Percentiles rank a stretch among this genome's conserved stretches.
Evolutionary conservation across 2,888 invertebrate species (phyloP).

Genomic region (Choristoneura rosaceana): DNA sequence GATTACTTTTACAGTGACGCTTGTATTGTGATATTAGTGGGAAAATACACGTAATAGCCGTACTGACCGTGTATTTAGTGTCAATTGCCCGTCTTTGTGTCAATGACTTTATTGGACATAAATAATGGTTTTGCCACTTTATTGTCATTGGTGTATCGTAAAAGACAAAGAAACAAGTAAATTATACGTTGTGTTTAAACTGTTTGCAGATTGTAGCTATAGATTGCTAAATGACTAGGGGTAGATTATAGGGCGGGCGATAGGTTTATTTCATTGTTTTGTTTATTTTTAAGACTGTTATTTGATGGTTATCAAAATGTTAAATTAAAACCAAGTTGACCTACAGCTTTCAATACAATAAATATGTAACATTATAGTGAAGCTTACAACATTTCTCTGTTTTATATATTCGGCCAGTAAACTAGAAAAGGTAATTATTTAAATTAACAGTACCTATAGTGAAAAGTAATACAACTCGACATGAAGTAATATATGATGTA

Average conservation of each 20-base stretch:
- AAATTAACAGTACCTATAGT: no score
- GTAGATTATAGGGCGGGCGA: not conserved
- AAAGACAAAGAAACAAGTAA: constrained; percentile 14
- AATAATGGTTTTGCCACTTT: constrained; percentile 2
- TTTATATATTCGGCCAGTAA: no score
- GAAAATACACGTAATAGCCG: constrained; percentile 3
- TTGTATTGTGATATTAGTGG: constrained; percentile 18
- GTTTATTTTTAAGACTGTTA: not conserved
- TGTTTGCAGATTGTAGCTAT: constrained; percentile 13
- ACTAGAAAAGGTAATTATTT: no score
- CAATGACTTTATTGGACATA: constrained; percentile 24
- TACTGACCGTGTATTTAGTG: constrained; percentile 16
- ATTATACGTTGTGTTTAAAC: not conserved
- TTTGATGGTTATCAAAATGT: no score
- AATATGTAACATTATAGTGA: no score
- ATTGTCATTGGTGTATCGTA: constrained; percentile 3
- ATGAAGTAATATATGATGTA: no score
- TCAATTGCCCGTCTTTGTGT: constrained; percentile 16
- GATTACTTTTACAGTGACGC: constrained; percentile 15
- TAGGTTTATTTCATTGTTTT: not conserved
- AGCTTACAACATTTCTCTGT: no score
- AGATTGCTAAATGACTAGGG: not conserved
- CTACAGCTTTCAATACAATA: no score
- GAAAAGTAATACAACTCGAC: no score
- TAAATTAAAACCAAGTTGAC: no score